Base-by-base conservation (phyloP, 1,140 invertebrate species). In the Pachypeltis micranthus region DNA sequence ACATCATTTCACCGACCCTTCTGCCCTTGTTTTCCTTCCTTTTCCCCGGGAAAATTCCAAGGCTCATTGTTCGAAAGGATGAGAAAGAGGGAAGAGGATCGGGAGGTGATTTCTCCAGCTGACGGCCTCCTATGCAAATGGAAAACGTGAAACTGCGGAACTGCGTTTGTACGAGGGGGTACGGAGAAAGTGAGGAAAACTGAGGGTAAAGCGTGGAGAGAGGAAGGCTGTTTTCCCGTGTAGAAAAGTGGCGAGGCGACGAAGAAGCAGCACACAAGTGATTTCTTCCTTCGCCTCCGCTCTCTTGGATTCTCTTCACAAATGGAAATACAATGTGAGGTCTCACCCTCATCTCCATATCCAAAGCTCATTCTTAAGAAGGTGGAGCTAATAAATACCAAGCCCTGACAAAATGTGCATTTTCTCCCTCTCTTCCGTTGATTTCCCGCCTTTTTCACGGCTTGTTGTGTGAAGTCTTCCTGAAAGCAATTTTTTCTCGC, bases 321-420 rank as follows among this genome's bases (percentile, higher is more conserved):
- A 51, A 51, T 51, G 47, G 47, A 51, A 51, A 51, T 51, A 51
- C 47, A 51, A 51, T 51, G 47, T 51, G 47, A 51, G 47, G 47
- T 51, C 21, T 21, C 23, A 10, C 4, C 21, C 47, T 21, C 19
- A 10, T 51, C 47, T 21, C 4, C 21, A 51, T 51, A 10, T 39
- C 10, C n/a, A n/a, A n/a, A n/a, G 47, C 10, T 16, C 47, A 21
- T 51, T 21, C 21, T 21, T 51, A 51, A 51, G 47, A 16, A 51
- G 47, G 7, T 21, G 47, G 47, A 51, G 12, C 47, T 51, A 51
- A 51, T 51, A 51, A 51, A 51, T 51, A 51, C 47, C 47, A 21
- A 51, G 12, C 21, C 47, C 47, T 14, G 47, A 21, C 47, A 51
- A 51, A 51, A 51, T 51, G 47, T 21, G 47, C 4, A 10, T n/a